A percentile compares a stretch with the other conserved stretches of the same genome.
Evolutionary conservation across 2,888 invertebrate genomes (phyloP).

Genomic region (Acrobasis repandana): DNA sequence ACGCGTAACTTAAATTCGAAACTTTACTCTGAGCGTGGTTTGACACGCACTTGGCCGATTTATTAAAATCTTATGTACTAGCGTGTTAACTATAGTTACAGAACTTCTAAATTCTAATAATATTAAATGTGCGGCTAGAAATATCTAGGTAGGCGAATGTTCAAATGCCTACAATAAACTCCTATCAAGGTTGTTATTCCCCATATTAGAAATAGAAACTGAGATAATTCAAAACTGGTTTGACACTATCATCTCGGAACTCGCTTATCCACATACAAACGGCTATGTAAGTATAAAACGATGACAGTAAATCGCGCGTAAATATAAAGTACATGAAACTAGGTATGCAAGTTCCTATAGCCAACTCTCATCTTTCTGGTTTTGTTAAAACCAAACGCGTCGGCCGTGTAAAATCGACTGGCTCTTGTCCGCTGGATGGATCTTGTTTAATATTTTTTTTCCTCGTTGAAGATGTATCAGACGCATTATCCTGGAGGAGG

Average conservation of each 20-base stretch:
- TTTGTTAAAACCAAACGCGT: conserved; percentile 62
- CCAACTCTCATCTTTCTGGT: conserved; percentile 54
- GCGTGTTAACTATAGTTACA: no score
- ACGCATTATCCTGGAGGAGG: conserved; percentile 75
- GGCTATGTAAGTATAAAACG: conserved; percentile 19
- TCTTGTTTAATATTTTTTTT: conserved; percentile 68
- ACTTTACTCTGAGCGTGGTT: no score
- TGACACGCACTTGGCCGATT: no score
- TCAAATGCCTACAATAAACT: conserved; percentile 11
- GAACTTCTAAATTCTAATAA: no score
- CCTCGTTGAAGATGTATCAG: conserved; percentile 74
- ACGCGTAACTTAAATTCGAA: no score
- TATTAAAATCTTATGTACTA: no score
- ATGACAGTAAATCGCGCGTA: conserved; percentile 19
- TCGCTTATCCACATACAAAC: conserved; percentile 20
- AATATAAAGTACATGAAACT: conserved; percentile 27
- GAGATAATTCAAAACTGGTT: conserved; percentile 24
- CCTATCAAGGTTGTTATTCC: conserved; percentile 22
- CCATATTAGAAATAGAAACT: conserved; percentile 24
- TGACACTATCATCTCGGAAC: conserved; percentile 17
- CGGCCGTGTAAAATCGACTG: conserved; percentile 69
- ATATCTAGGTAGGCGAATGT: conserved; percentile 3
- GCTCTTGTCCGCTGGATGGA: conserved; percentile 61
- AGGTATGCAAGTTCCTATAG: conserved; percentile 27
- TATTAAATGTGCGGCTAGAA: neutral